Evolutionary conservation across 2,113 vertebrate genomes (phyloP), one percentile per base, ranked within the genome.

Genomic region (Procavia capensis): DNA sequence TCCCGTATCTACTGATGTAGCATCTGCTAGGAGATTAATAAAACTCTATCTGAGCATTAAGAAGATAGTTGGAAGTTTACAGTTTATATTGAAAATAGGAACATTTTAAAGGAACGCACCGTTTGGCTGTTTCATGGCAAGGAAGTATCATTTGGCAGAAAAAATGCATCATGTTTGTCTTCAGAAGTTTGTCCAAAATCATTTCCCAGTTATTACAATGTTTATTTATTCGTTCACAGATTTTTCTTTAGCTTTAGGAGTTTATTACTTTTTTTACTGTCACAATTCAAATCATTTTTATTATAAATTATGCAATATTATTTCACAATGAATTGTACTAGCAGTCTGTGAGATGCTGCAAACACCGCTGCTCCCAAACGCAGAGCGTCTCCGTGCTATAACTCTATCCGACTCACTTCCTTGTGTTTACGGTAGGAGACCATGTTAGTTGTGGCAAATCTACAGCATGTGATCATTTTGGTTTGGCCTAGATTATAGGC

Each of bases 221-320:
- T 24, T 92, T 95, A 85, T 83, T 94, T 97, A 83, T 93, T 20
- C 54, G 80, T 94, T 20, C 43, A 84, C 78, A 85, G 5, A 6
- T 43, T 43, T 68, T 75, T 68, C 75, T 96, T 96, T 63, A 84
- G 16, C 45, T 96, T 74, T 92, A 74, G 70, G 0, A 3, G 88
- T 95, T 97, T 92, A 90, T 90, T 90, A 61, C 22, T 78, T 97
- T 92, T 47, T 93, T 95, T 76, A 63, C 39, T 92, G 45, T 93
- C 68, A 88, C 85, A 70, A n/a, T 87, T 68, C 9, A 57, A 25
- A 34, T 13, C 3, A 82, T 29, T 93, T 90, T 85, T 82, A 82
- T 75, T 85, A 80, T 91, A 83, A 83, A 79, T 88, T 94, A 81
- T 66, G 54, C 41, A 93, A 47, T 83, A 36, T 89, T 68, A 90